These are phyloP conservation scores for Puntigrus tetrazona DNA, from an alignment of 2,113 vertebrate genomes.

Conservation along the genomic window DNA sequence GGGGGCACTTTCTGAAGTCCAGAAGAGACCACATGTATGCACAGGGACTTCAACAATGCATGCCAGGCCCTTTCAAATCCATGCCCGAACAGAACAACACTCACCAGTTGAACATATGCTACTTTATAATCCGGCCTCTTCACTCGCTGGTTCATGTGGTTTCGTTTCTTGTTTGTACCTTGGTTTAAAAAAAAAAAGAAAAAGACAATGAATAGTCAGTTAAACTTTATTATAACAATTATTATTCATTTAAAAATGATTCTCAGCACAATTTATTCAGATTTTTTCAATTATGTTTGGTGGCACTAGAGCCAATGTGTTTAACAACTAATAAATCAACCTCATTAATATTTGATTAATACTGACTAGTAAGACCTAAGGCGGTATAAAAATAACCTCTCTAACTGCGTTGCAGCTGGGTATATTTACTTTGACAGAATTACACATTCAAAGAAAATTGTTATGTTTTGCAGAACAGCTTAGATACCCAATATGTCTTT, in stretches of 20 bases:
- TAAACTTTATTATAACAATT: not conserved
- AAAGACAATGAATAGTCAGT: not conserved
- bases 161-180: constrained; percentile 88
- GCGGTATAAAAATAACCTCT: not conserved
- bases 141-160: constrained; percentile 84
- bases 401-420: not conserved
- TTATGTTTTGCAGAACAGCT: not conserved
- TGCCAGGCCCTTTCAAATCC: not conserved
- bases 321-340: not conserved
- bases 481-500: constrained; percentile 16
- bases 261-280: not conserved
- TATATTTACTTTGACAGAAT: not conserved
- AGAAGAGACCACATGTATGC: not conserved
- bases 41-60: constrained; percentile 9
- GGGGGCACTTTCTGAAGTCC: not conserved
- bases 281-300: not conserved
- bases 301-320: not conserved
- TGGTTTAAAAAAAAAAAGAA: constrained; percentile 2
- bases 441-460: not conserved
- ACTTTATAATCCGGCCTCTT: constrained; percentile 95
- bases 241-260: not conserved
- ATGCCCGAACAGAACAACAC: constrained; percentile 61
- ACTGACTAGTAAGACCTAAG: not conserved
- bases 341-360: not conserved
- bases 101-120: constrained; percentile 96